A percentile compares a stretch with the other conserved stretches of the same genome.
These are phyloP conservation scores for Beaufortia kweichowensis DNA, from an alignment of 2,113 vertebrate species.

Conservation along the genomic window DNA sequence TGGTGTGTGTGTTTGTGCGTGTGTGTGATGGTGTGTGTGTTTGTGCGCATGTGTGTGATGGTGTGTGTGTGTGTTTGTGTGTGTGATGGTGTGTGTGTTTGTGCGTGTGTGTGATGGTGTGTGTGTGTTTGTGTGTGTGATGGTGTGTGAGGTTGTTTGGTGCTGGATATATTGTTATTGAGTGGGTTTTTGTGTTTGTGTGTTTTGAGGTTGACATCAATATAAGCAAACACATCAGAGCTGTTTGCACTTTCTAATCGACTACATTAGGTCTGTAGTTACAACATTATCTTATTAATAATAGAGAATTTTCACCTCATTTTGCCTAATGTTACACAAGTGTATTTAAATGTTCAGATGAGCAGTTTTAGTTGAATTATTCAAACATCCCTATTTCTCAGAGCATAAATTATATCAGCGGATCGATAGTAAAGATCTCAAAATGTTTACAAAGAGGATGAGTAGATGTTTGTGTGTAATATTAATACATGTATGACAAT, in stretches of 20 bases:
- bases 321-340: neutral
- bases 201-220: neutral
- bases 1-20: too few species aligned
- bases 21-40: too few species aligned
- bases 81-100: too few species aligned
- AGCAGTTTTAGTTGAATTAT: neutral
- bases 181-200: neutral
- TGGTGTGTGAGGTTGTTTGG: neutral
- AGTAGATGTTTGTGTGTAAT: too few species aligned
- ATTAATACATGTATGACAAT: neutral
- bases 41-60: too few species aligned
- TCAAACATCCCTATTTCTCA: too few species aligned
- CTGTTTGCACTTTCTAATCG: neutral
- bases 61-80: too few species aligned
- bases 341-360: neutral
- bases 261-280: neutral
- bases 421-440: too few species aligned
- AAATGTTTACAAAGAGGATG: too few species aligned
- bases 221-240: neutral
- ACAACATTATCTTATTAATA: neutral
- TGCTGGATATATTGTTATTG: neutral
- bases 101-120: too few species aligned
- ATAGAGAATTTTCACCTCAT: neutral
- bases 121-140: neutral
- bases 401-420: too few species aligned